Percentiles rank a stretch among this genome's conserved stretches.
These are phyloP conservation scores for Troglohyphantes excavatus DNA, from an alignment of 2,888 invertebrate genomes.

Conservation along the genomic window DNA sequence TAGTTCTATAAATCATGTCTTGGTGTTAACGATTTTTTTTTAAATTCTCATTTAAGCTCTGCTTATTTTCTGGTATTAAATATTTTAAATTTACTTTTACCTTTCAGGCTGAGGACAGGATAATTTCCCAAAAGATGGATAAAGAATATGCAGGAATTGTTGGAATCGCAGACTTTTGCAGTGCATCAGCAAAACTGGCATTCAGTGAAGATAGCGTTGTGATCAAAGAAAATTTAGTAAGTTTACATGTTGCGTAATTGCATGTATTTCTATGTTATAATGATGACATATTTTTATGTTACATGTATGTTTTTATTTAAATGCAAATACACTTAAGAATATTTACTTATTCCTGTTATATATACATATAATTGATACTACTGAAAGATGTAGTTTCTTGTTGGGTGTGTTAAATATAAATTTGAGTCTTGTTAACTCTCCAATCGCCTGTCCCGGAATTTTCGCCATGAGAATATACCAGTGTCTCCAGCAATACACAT, in stretches of 20 bases:
- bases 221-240: slow-evolving; percentile 88
- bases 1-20: no score
- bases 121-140: slow-evolving; percentile 88
- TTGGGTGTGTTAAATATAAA: no score
- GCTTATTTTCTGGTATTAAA: neutral
- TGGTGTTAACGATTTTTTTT: no score
- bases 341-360: no score
- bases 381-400: no score
- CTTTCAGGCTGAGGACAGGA: slow-evolving; percentile 90
- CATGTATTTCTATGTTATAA: neutral
- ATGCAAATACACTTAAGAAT: no score
- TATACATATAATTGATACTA: no score
- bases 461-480: no score
- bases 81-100: neutral
- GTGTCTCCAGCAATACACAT: no score
- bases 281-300: neutral
- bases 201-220: slow-evolving; percentile 90
- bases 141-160: slow-evolving; percentile 97
- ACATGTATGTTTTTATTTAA: neutral
- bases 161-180: slow-evolving; percentile 92
- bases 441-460: no score
- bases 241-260: neutral
- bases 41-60: no score
- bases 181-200: slow-evolving; percentile 92
- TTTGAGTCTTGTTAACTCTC: no score